phyloP scores from a whole-genome alignment of 2,888 invertebrate species.

The Zelleria hepariella region DNA sequence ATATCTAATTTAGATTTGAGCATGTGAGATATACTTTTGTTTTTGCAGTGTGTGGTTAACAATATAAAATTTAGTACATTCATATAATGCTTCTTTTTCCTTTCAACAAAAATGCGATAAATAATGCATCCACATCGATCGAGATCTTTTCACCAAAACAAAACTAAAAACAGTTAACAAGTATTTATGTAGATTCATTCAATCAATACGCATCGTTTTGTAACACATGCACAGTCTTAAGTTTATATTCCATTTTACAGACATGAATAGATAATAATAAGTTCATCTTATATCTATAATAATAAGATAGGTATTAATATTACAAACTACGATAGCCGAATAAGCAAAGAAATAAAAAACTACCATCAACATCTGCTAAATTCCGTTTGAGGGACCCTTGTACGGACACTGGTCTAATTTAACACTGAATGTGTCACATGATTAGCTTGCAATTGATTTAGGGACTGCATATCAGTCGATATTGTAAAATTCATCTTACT shows the following conservation, averaged over 20 bases:
- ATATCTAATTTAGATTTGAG: no score
- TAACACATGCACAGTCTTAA: conserved; percentile 4
- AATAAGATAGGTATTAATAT: neutral
- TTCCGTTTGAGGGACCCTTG: neutral
- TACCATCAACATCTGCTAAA: neutral
- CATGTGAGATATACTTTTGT: no score
- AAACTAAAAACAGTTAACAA: neutral
- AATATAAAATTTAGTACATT: no score
- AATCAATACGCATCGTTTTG: neutral
- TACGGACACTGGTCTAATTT: neutral
- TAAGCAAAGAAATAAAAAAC: neutral
- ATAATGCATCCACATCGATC: neutral
- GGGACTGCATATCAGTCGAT: neutral
- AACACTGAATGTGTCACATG: no score
- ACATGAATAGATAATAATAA: conserved; percentile 2
- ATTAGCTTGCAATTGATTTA: no score
- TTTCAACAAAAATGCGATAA: neutral
- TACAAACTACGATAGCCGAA: neutral
- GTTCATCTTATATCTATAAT: neutral
- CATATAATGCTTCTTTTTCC: no score
- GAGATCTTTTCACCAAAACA: conserved; percentile 2
- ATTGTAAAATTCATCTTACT: neutral
- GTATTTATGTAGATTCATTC: neutral
- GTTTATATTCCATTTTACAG: neutral
- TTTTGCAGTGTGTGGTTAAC: no score